Evolutionary conservation across 1,140 invertebrate genomes (phyloP), one percentile per base, ranked within the genome.

Genomic region (Bombus pascuorum): DNA sequence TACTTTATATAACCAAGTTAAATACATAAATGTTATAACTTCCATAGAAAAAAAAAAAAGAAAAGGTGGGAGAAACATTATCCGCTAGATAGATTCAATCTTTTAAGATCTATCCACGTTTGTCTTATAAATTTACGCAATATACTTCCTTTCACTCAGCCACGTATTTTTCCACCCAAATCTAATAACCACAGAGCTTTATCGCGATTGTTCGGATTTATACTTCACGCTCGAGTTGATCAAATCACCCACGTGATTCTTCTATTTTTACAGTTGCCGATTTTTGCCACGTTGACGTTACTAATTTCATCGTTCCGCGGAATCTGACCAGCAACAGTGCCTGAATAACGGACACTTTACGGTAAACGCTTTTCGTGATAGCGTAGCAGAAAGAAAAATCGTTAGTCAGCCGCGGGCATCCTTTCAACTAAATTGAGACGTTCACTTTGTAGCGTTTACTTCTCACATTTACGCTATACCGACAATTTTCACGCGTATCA

Each of bases 381-480:
- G 53, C 53, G 13, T 3, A 44, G 9, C 77, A 25, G n/a, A 8
- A 9, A 32, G 75, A 84, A 79, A 68, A 70, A 71, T 76, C 8
- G 34, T 37, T 47, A 18, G 15, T 37, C 39, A n/a, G 73, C 66
- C 76, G n/a, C 47, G 25, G 65, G 75, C 53, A 79, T 71, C 53
- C 66, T 84, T 79, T 71, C 82, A 57, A 15, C 57, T 53, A 79
- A 84, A 84, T 84, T 84, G 82, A 84, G 82, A 84, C 82, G 76
- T 84, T 84, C 66, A 79, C 66, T 79, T 71, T 79, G 62, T 59
- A 18, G 6, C 25, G 42, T 76, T 44, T 66, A 32, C 53, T 62
- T 84, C 75, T 84, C 39, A 10, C 53, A 53, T 78, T 83, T 70
- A 68, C 39, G 66, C 25, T 39, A 70, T 18, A 25, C 47, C 65